A percentile compares a stretch with the other conserved stretches of the same genome.
Evolutionary conservation across 2,113 vertebrate species (phyloP).

Genomic region (Xiphophorus couchianus): DNA sequence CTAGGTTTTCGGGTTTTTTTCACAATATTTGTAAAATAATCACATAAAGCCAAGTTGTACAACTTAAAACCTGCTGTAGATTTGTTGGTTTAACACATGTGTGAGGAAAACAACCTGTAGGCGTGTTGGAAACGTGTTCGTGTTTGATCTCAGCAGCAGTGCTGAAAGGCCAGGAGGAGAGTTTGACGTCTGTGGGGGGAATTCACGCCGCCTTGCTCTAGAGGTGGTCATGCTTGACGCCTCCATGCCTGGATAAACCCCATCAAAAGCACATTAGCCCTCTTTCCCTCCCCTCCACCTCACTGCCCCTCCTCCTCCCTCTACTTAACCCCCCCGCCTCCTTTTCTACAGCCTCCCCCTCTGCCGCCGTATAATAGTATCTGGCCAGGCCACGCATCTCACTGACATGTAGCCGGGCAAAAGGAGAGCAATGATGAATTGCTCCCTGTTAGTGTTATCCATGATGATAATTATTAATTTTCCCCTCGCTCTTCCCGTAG

Average conservation of each 20-base stretch:
- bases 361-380: conserved; percentile 93
- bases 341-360: conserved; percentile 71
- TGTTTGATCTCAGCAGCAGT: conserved; percentile 37
- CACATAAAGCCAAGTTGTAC: not conserved
- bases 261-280: conserved; percentile 98
- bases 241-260: conserved; percentile 96
- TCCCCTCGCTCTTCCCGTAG: conserved; percentile 75
- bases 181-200: conserved; percentile 11
- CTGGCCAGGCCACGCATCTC: conserved; percentile 88
- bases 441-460: conserved; percentile 90
- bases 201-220: conserved; percentile 72
- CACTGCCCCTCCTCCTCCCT: conserved; percentile 75
- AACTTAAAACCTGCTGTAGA: conserved; percentile 9
- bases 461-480: conserved; percentile 98
- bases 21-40: not conserved
- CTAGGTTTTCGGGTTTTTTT: too few species aligned
- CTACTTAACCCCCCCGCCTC: conserved; percentile 78
- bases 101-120: conserved; percentile 19
- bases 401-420: conserved; percentile 86
- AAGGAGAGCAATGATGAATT: conserved; percentile 94
- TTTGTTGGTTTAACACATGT: conserved; percentile 25
- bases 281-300: conserved; percentile 66
- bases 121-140: not conserved
- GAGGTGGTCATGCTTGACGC: conserved; percentile 86
- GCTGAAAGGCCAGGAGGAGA: conserved; percentile 24